Conservation (phyloP, 2,888 invertebrate genomes). For the Physocephala rufipes region DNA sequence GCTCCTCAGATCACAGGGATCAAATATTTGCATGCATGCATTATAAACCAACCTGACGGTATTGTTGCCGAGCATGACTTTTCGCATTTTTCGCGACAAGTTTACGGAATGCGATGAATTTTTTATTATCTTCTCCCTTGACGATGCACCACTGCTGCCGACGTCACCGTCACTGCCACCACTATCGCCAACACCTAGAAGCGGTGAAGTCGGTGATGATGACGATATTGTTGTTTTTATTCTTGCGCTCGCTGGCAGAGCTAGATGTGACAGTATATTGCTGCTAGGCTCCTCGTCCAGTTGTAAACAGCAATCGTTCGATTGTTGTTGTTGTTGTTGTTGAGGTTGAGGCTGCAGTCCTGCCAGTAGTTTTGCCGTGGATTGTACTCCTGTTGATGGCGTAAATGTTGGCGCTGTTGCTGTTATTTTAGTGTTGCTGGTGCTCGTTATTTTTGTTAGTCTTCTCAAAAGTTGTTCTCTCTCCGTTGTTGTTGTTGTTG, state of each 20-base stretch:
- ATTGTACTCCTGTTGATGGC: conserved; percentile 12
- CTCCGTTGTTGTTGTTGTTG: conserved; percentile 22
- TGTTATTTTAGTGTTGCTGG: conserved; percentile 31
- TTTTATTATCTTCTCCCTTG: conserved; percentile 39
- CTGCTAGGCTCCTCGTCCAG: conserved; percentile 21
- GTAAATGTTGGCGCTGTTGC: conserved; percentile 3
- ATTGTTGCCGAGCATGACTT: conserved; percentile 58
- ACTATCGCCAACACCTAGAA: no score
- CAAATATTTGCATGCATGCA: conserved; percentile 22
- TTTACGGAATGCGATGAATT: conserved; percentile 53
- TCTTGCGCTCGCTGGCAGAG: not conserved
- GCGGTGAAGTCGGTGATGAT: conserved; percentile 30
- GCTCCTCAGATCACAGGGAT: not conserved
- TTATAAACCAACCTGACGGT: conserved; percentile 55
- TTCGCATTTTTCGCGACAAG: conserved; percentile 57
- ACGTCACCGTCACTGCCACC: no score
- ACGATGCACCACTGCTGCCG: conserved; percentile 23
- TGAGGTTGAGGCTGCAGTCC: conserved; percentile 25
- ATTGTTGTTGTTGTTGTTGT: conserved; percentile 23
- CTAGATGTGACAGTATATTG: not conserved
- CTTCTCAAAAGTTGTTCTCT: conserved; percentile 41
- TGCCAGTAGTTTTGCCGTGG: conserved; percentile 20
- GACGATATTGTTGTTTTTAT: conserved; percentile 27
- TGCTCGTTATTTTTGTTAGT: conserved; percentile 38
- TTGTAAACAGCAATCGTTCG: conserved; percentile 31